phyloP scores from a whole-genome alignment of 2,113 vertebrate genomes.

The Osmerus eperlanus region DNA sequence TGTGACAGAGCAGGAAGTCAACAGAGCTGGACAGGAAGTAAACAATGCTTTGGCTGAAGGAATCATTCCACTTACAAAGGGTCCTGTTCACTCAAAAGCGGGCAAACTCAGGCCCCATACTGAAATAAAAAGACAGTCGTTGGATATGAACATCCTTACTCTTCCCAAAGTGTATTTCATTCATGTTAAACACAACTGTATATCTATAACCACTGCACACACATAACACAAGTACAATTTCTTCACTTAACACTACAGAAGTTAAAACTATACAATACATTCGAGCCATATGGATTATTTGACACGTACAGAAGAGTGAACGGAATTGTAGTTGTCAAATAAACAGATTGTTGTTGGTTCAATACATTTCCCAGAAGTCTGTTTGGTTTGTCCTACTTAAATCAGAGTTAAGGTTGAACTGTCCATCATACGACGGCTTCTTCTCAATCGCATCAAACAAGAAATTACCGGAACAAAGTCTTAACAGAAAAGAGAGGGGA shows the following conservation, averaged over 20 bases:
- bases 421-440: neutral
- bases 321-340: too few species aligned
- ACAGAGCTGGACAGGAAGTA: neutral
- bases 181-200: neutral
- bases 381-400: too few species aligned
- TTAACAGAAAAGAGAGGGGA: neutral
- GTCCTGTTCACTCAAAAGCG: slow-evolving; percentile 81
- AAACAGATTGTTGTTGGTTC: too few species aligned
- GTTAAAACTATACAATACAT: too few species aligned
- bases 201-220: neutral
- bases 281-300: too few species aligned
- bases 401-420: too few species aligned
- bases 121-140: slow-evolving; percentile 80
- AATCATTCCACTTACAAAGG: slow-evolving; percentile 74
- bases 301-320: too few species aligned
- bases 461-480: neutral
- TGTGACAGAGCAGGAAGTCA: neutral
- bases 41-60: neutral
- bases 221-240: neutral
- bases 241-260: neutral
- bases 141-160: slow-evolving; percentile 19
- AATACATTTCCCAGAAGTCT: too few species aligned
- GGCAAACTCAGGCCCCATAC: slow-evolving; percentile 82
- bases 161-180: neutral
- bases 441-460: neutral